These are phyloP conservation scores for Discoglossus pictus DNA, from an alignment of 2,797 vertebrate genomes.

Conservation along the genomic window DNA sequence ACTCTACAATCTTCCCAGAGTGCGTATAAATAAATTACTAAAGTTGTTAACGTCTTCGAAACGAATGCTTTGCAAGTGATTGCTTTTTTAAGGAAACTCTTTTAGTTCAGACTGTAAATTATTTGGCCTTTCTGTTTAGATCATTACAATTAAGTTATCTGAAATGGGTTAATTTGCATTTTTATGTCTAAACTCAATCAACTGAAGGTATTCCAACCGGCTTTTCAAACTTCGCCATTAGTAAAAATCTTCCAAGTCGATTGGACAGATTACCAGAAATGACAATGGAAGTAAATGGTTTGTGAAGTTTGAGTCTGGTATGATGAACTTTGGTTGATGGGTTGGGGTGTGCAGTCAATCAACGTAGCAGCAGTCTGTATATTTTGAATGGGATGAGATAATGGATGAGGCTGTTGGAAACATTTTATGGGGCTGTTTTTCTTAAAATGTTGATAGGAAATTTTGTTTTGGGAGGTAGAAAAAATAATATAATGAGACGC, in stretches of 20 bases:
- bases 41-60: constrained; percentile 24
- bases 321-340: neutral
- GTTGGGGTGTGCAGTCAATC: constrained; percentile 19
- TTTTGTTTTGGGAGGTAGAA: neutral
- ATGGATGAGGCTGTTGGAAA: neutral
- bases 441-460: neutral
- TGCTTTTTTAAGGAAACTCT: constrained; percentile 42
- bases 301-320: neutral
- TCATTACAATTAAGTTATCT: constrained; percentile 43
- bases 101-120: constrained; percentile 34
- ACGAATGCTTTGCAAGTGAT: constrained; percentile 38
- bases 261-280: constrained; percentile 25
- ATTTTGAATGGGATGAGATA: neutral
- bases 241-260: constrained; percentile 21
- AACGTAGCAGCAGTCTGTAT: neutral
- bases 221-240: constrained; percentile 24
- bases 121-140: constrained; percentile 31
- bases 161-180: constrained; percentile 42
- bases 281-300: constrained; percentile 1
- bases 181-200: constrained; percentile 45
- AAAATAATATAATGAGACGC: neutral
- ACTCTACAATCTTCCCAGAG: constrained; percentile 2
- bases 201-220: constrained; percentile 17
- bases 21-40: constrained; percentile 33
- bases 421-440: constrained; percentile 12